Percentiles rank a stretch among this genome's conserved stretches.
Evolutionary conservation across 2,888 invertebrate species (phyloP).

Genomic region (Parochlus steinenii): DNA sequence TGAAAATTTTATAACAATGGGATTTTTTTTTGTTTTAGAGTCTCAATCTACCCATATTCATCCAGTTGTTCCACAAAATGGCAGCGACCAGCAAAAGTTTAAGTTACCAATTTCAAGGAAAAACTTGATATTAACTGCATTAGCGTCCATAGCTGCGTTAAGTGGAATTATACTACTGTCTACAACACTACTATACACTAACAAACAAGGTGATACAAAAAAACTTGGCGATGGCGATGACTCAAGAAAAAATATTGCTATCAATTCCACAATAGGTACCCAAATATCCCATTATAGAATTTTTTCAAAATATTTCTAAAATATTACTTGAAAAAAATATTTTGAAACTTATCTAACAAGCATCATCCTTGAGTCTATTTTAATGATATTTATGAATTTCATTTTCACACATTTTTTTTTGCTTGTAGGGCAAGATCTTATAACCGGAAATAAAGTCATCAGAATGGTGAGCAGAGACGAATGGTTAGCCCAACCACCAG

Average conservation of each 20-base stretch:
- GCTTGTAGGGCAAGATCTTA: conserved; percentile 15
- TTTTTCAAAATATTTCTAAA: too few species aligned
- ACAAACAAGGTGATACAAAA: not conserved
- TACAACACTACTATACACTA: not conserved
- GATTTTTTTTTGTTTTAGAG: conserved; percentile 2
- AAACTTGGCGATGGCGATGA: conserved; percentile 26
- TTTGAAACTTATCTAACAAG: not conserved
- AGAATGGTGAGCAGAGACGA: conserved; percentile 39
- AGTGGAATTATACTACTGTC: too few species aligned
- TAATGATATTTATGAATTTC: not conserved
- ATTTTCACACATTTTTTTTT: not conserved
- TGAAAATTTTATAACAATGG: not conserved
- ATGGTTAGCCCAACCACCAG: conserved; percentile 51
- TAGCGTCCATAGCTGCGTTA: too few species aligned
- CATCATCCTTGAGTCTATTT: not conserved
- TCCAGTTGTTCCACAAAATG: not conserved
- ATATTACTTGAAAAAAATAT: too few species aligned
- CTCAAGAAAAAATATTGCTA: conserved; percentile 29
- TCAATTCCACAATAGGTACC: conserved; percentile 32
- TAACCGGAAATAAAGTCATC: conserved; percentile 25
- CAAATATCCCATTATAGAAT: too few species aligned
- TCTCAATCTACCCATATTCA: not conserved
- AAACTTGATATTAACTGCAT: not conserved
- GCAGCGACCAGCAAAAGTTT: not conserved
- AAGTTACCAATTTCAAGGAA: not conserved